Percentiles rank a stretch among this genome's conserved stretches.
These are phyloP conservation scores for Semotilus atromaculatus DNA, from an alignment of 2,797 vertebrate species.

Conservation along the genomic window DNA sequence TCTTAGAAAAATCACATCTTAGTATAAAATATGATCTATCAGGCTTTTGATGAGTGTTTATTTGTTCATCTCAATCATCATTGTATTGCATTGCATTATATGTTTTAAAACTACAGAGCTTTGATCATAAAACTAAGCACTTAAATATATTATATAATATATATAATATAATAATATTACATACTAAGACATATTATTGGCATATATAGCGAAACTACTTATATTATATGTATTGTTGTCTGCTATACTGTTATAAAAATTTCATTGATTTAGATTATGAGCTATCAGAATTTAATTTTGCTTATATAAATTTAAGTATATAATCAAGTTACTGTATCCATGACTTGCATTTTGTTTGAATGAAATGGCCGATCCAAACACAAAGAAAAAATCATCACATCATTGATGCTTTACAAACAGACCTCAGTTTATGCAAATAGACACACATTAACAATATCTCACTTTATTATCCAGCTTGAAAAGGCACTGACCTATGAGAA, in stretches of 20 bases:
- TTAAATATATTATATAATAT: no score
- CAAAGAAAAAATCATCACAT: neutral
- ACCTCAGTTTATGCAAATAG: neutral
- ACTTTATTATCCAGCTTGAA: slow-evolving; percentile 10
- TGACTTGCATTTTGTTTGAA: no score
- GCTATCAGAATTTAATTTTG: neutral
- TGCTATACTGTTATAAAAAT: neutral
- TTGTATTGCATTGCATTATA: neutral
- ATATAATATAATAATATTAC: no score
- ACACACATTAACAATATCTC: neutral
- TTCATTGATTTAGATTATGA: neutral
- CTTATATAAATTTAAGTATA: neutral
- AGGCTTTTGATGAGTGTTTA: neutral
- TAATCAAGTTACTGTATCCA: neutral
- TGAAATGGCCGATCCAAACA: no score
- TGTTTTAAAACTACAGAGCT: neutral
- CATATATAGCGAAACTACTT: neutral
- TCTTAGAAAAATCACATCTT: no score
- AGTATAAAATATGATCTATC: neutral
- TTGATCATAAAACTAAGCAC: neutral
- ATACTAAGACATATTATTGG: neutral
- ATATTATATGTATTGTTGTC: neutral
- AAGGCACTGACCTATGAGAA: slow-evolving; percentile 18
- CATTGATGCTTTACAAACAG: neutral
- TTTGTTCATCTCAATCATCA: neutral